These are phyloP conservation scores for Amia ocellicauda DNA, from an alignment of 2,113 vertebrate species.

Conservation along the genomic window DNA sequence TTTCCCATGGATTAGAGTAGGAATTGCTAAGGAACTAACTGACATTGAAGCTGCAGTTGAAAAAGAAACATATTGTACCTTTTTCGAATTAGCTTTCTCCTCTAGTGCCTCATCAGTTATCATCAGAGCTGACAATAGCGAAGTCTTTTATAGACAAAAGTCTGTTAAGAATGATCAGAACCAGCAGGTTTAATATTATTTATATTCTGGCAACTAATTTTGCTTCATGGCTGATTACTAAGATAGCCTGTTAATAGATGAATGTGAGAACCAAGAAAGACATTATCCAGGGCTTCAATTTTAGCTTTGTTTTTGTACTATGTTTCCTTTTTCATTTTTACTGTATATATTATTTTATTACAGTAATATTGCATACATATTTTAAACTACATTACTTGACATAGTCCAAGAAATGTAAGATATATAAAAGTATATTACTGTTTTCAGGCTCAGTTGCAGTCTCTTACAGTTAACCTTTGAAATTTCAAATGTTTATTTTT, in stretches of 20 bases:
- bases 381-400: no score
- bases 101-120: not conserved
- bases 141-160: not conserved
- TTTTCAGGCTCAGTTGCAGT: not conserved
- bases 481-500: no score
- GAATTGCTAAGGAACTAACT: not conserved
- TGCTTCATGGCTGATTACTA: conserved; percentile 1
- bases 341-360: not conserved
- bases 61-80: not conserved
- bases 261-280: no score
- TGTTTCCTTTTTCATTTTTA: not conserved
- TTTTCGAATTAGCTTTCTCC: not conserved
- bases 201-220: not conserved
- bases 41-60: not conserved
- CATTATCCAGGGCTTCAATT: conserved; percentile 10
- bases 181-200: not conserved
- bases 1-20: not conserved
- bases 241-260: not conserved
- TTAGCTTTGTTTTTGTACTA: conserved; percentile 1
- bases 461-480: not conserved
- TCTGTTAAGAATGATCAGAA: not conserved
- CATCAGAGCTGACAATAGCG: not conserved
- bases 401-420: no score
- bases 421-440: no score
- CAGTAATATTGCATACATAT: no score